These are phyloP conservation scores for Ciconia nigra DNA, from an alignment of 2,797 vertebrate species.

Conservation along the genomic window DNA sequence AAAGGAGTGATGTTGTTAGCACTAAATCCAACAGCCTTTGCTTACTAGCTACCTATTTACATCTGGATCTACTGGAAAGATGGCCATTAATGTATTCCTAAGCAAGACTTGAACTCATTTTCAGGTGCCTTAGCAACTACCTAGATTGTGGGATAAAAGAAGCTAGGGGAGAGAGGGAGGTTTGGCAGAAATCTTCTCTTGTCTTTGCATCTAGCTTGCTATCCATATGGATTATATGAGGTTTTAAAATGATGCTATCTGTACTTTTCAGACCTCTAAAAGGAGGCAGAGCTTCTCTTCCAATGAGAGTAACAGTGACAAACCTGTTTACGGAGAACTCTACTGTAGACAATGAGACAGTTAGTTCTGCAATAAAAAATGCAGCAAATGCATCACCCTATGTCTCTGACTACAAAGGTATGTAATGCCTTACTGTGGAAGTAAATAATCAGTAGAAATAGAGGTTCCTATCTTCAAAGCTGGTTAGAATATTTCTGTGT, in stretches of 20 bases:
- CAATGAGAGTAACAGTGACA: rapidly evolving
- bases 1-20: not conserved
- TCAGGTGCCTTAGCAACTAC: not conserved
- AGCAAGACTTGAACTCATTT: not conserved
- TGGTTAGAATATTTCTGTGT: not conserved
- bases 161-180: not conserved
- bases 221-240: not conserved
- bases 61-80: not conserved
- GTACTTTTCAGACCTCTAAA: not conserved
- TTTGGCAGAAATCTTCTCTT: not conserved
- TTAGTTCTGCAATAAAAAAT: rapidly evolving
- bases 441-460: not conserved
- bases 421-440: rapidly evolving
- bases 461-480: not conserved
- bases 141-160: not conserved
- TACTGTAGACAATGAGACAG: rapidly evolving
- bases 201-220: not conserved
- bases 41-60: not conserved
- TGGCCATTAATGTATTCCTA: not conserved
- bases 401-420: rapidly evolving
- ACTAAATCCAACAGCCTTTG: not conserved
- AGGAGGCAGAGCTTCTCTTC: rapidly evolving
- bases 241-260: not conserved
- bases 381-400: rapidly evolving
- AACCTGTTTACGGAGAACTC: not conserved